A percentile compares a stretch with the other conserved stretches of the same genome.
These are phyloP conservation scores for Eilema griseolum DNA, from an alignment of 2,888 invertebrate species.

Conservation along the genomic window DNA sequence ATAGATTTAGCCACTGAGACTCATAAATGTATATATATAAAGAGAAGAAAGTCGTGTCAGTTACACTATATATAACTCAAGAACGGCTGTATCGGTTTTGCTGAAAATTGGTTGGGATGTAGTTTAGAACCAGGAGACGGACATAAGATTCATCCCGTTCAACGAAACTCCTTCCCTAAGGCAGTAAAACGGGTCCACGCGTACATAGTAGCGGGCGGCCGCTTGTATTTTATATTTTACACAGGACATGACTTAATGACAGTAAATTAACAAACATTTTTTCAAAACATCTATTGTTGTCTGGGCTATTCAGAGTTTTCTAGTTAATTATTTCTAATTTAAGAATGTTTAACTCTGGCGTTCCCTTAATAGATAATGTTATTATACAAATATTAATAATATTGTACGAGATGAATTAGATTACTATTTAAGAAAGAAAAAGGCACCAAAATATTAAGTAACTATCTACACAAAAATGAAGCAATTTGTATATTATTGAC, in stretches of 20 bases:
- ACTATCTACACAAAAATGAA: too few species aligned
- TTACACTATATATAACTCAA: too few species aligned
- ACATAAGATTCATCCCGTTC: too few species aligned
- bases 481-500: too few species aligned
- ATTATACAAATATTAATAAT: not conserved
- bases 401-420: not conserved
- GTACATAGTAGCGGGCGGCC: too few species aligned
- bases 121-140: too few species aligned
- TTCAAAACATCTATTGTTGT: not conserved
- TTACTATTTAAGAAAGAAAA: not conserved
- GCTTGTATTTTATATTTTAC: not conserved
- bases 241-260: not conserved
- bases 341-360: not conserved
- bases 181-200: too few species aligned
- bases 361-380: not conserved
- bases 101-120: too few species aligned
- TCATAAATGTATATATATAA: too few species aligned
- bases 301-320: not conserved
- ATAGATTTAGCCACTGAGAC: conserved; percentile 8
- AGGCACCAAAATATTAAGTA: not conserved
- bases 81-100: too few species aligned
- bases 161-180: too few species aligned
- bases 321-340: not conserved
- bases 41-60: too few species aligned
- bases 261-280: not conserved